Base-by-base conservation (phyloP, 2,888 invertebrate species). In the Eumacrocentrus americanus region DNA sequence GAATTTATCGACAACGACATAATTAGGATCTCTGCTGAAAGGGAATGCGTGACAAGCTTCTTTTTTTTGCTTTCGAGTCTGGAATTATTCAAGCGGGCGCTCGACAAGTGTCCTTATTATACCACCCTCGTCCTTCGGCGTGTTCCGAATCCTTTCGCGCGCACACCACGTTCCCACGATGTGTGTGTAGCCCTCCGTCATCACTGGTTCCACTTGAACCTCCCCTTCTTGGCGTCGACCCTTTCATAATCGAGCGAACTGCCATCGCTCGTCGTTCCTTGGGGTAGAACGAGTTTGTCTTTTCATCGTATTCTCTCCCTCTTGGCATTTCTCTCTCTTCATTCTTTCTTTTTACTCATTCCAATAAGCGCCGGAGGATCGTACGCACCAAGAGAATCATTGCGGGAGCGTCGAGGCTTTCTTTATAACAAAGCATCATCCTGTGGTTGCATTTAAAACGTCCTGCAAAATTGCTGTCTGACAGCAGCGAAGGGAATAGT, bases 51-150 rank as follows among this genome's bases (percentile, higher is more conserved):
- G 25, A 40, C 5, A 16, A 23, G 22, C 46, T 46, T 46, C 46
- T 46, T 46, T 47, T 42, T 35, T 46, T 34, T 23, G 35, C 42
- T 51, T 44, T 46, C 35, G 50, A 55, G 55, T 60, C 35, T 55
- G 25, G 40, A 60, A 60, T 53, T 57, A 57, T 57, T 56, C 47
- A 56, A 57, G 55, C 55, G 50, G 54, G 44, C 50, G 60, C 64
- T 57, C 67, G 70, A 67, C 73, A 65, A 72, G 71, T 69, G 71
- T 72, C 66, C 70, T 72, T 70, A 71, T 72, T 72, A 67, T 66
- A 62, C 48, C 62, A 61, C 58, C 59, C 58, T 50, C 38, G 38
- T 57, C 52, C 37, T 52, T 51, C 46, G 48, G 42, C 44, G 50
- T 52, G 60, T 61, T 61, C 46, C 38, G 60, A 63, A 54, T 65